Evolutionary conservation across 2,113 vertebrate genomes (phyloP).

Genomic region (Gopherus flavomarginatus): DNA sequence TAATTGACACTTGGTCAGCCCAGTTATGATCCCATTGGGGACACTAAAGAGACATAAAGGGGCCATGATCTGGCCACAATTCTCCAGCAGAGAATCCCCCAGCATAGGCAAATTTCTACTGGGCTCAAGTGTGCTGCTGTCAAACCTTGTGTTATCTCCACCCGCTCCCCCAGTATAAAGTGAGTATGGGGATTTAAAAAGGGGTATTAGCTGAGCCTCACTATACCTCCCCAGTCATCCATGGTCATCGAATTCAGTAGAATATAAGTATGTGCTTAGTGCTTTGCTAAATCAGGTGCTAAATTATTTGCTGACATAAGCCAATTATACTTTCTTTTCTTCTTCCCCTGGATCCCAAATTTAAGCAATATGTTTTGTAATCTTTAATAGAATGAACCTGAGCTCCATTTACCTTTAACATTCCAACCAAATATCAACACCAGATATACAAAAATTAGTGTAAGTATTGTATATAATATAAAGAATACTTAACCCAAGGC

Average conservation of each 20-base stretch:
- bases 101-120: neutral
- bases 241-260: too few species aligned
- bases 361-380: neutral
- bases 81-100: neutral
- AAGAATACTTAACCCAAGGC: neutral
- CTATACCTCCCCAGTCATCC: too few species aligned
- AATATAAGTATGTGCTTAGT: too few species aligned
- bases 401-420: neutral
- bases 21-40: too few species aligned
- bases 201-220: too few species aligned
- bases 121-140: neutral
- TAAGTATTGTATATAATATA: neutral
- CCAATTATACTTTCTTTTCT: neutral
- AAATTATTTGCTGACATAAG: too few species aligned
- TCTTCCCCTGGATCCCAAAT: neutral
- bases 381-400: neutral
- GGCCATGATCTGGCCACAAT: neutral
- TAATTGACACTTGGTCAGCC: too few species aligned
- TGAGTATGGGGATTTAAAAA: too few species aligned
- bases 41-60: neutral
- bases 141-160: neutral
- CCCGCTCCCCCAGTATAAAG: too few species aligned
- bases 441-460: neutral
- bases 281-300: too few species aligned
- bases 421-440: neutral